Evolutionary conservation across 2,797 vertebrate species (phyloP).

Genomic region (Phataginus tricuspis): DNA sequence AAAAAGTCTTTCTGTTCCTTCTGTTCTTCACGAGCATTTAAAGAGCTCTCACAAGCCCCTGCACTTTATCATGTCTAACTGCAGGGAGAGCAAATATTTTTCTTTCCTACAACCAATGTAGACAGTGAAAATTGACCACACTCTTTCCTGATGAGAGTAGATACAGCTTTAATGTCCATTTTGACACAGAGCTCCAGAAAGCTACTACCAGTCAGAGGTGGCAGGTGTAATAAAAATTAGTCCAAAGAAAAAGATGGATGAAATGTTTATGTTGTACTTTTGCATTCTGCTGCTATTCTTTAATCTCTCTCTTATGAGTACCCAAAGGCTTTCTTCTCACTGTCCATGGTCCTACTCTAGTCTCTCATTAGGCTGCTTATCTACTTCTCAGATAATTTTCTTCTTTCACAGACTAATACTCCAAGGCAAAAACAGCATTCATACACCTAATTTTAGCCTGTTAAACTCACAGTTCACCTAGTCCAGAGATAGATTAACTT

Average conservation of each 20-base stretch:
- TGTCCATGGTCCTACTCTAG: neutral
- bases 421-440: neutral
- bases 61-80: neutral
- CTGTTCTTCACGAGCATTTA: neutral
- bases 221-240: neutral
- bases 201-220: neutral
- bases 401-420: neutral
- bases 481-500: neutral
- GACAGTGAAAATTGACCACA: neutral
- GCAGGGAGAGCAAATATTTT: neutral
- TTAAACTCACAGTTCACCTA: neutral
- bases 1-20: neutral
- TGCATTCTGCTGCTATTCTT: neutral
- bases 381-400: neutral
- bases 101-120: neutral
- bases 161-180: neutral
- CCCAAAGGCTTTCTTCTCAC: neutral
- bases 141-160: neutral
- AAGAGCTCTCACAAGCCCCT: neutral
- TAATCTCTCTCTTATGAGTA: neutral
- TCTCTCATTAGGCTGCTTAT: neutral
- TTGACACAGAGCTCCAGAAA: neutral
- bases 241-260: neutral
- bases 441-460: neutral
- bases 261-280: neutral